A percentile compares a stretch with the other conserved stretches of the same genome.
phyloP scores from a whole-genome alignment of 2,888 invertebrate genomes.

The Archips xylosteana region DNA sequence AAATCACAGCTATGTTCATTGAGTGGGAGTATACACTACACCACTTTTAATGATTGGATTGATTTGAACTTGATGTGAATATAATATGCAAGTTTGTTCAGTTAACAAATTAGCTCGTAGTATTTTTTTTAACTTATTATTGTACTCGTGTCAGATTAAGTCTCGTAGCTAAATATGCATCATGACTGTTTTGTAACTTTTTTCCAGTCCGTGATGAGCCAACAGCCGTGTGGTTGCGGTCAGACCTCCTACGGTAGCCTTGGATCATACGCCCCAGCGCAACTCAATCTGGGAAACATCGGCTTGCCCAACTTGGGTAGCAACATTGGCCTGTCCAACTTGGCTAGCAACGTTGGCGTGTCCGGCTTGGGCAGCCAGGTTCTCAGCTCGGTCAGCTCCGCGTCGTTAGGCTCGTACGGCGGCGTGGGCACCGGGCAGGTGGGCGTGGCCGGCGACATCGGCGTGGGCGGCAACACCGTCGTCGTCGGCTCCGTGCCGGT shows the following conservation, averaged over 20 bases:
- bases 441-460: conserved; percentile 51
- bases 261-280: no score
- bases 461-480: conserved; percentile 50
- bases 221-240: conserved; percentile 3
- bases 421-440: conserved; percentile 53
- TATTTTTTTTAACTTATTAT: no score
- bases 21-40: no score
- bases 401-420: conserved; percentile 48
- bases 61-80: no score
- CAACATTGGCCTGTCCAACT: background rate
- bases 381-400: conserved; percentile 11
- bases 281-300: no score
- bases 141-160: no score
- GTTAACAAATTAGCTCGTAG: no score
- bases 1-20: no score
- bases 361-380: conserved; percentile 5
- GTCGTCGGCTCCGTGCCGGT: conserved; percentile 57
- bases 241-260: background rate
- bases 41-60: no score
- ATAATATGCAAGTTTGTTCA: no score
- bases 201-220: conserved; percentile 18
- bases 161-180: no score
- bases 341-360: background rate
- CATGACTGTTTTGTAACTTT: background rate
- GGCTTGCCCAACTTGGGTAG: background rate